Percentiles rank a stretch among this genome's conserved stretches.
Evolutionary conservation across 2,113 vertebrate species (phyloP).

Genomic region (Sphyrna mokarran): DNA sequence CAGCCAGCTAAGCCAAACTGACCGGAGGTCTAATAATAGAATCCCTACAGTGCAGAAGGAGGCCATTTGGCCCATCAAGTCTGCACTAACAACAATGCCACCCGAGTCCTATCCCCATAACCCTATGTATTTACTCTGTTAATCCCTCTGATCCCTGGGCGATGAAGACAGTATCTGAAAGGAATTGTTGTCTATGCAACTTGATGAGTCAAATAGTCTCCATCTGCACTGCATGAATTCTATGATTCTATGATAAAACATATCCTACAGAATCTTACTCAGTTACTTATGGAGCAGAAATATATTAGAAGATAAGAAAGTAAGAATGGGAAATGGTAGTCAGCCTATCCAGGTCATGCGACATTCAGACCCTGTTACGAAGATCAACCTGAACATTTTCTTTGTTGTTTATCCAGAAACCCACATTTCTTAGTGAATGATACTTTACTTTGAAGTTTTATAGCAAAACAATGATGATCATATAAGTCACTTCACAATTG

Average conservation of each 20-base stretch:
- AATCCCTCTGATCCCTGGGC: too few relatives aligned
- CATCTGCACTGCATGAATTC: too few relatives aligned
- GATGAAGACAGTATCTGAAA: too few relatives aligned
- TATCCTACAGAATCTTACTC: neutral
- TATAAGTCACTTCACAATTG: too few relatives aligned
- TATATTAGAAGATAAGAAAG: neutral
- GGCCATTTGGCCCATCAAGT: too few relatives aligned
- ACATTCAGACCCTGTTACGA: neutral
- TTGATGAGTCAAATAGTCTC: too few relatives aligned
- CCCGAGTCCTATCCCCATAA: too few relatives aligned
- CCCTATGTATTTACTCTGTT: too few relatives aligned
- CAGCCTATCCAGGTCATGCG: neutral
- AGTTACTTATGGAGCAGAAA: neutral
- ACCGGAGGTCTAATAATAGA: neutral
- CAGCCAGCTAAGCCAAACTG: neutral
- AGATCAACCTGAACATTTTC: neutral
- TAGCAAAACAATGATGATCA: neutral
- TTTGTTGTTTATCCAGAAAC: neutral
- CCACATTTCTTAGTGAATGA: neutral
- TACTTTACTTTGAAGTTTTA: neutral
- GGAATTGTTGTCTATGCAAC: too few relatives aligned
- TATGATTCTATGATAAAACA: neutral
- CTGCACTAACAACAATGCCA: too few relatives aligned
- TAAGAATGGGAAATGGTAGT: neutral
- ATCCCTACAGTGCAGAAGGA: too few relatives aligned